Evolutionary conservation across 2,888 invertebrate species (phyloP).

Genomic region (Drosophila recens): DNA sequence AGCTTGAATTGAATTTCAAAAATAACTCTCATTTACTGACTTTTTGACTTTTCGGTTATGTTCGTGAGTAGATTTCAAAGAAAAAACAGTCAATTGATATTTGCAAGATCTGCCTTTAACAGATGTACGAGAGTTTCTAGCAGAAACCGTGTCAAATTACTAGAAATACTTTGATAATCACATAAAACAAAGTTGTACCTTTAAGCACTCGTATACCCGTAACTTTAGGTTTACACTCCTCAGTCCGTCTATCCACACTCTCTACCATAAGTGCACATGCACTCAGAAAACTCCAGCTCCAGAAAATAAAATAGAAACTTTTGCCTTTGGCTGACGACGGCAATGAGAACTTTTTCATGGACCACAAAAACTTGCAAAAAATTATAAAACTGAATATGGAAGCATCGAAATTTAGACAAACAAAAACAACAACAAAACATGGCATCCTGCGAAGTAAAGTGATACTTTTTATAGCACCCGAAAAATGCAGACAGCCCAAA

Average conservation of each 20-base stretch:
- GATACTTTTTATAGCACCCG: slow-evolving; percentile 67
- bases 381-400: slow-evolving; percentile 77
- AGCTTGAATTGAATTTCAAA: no score
- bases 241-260: slow-evolving; percentile 10
- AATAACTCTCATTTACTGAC: no score
- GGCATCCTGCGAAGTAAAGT: slow-evolving; percentile 50
- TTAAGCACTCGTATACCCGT: not conserved
- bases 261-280: slow-evolving; percentile 28
- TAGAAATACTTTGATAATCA: slow-evolving; percentile 24
- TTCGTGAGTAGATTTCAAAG: no score
- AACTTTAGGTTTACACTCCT: slow-evolving; percentile 18
- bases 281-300: slow-evolving; percentile 29
- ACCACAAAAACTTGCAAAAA: slow-evolving; percentile 57
- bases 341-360: slow-evolving; percentile 71
- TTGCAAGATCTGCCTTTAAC: not conserved
- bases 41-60: no score
- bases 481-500: slow-evolving; percentile 45
- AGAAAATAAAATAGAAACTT: slow-evolving; percentile 45
- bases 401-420: slow-evolving; percentile 62
- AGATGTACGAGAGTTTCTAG: not conserved
- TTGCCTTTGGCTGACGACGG: slow-evolving; percentile 45
- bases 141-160: slow-evolving; percentile 18
- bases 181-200: slow-evolving; percentile 20
- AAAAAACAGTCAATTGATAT: no score
- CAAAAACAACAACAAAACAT: slow-evolving; percentile 42